Conservation (phyloP, 2,113 vertebrate species). For the Raphicerus campestris region DNA sequence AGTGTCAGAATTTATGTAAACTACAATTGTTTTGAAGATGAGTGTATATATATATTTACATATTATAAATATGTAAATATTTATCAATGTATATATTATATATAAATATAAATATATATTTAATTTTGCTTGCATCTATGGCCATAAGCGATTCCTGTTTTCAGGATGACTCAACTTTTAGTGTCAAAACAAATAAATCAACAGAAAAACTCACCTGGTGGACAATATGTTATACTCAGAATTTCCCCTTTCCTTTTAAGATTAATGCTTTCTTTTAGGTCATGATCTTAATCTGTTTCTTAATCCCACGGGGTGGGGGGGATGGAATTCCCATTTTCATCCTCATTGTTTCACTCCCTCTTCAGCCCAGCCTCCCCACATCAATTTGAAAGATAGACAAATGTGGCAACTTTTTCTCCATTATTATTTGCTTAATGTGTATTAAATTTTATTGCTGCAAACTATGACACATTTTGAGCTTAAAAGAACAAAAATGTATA, state of each 20-base stretch:
- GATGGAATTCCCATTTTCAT: fast-evolving
- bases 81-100: too few species aligned
- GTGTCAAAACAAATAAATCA: neutral
- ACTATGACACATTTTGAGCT: neutral
- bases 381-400: neutral
- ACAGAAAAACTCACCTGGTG: neutral
- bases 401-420: neutral
- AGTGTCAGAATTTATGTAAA: neutral
- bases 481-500: neutral
- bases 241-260: neutral
- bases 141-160: neutral
- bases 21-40: neutral
- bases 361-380: neutral
- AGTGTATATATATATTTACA: neutral
- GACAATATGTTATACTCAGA: neutral
- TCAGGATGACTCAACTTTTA: neutral
- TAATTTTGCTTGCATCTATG: neutral
- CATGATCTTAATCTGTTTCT: neutral
- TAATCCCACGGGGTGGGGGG: neutral
- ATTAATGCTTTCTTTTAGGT: neutral
- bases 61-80: too few species aligned
- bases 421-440: neutral
- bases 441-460: neutral
- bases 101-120: neutral
- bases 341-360: fast-evolving